Percentiles rank a stretch among this genome's conserved stretches.
Conservation (phyloP, 1,140 invertebrate species). For the Eulimnadia texana region DNA sequence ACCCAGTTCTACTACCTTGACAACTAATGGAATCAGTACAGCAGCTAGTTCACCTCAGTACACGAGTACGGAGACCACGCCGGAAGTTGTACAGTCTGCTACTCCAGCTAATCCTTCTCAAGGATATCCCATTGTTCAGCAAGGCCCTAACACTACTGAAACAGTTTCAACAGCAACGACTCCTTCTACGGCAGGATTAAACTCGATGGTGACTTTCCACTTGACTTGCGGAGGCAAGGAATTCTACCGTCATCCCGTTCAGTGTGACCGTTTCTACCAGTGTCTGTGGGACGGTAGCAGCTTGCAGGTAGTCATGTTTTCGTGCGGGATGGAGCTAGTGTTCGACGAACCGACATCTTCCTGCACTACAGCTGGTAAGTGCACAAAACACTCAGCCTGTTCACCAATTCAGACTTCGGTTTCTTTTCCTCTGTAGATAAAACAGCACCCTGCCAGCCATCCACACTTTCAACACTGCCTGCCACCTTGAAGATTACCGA, state of each 20-base stretch:
- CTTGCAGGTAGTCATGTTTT: constrained; percentile 51
- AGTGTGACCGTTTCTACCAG: constrained; percentile 71
- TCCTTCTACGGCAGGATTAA: not conserved
- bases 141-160: too few relatives aligned
- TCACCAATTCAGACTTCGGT: not conserved
- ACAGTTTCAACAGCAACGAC: not conserved
- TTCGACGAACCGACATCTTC: constrained; percentile 55
- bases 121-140: not conserved
- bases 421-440: not conserved
- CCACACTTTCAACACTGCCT: not conserved
- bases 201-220: not conserved
- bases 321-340: constrained; percentile 56
- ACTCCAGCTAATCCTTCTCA: too few relatives aligned
- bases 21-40: not conserved
- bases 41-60: not conserved
- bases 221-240: constrained; percentile 16
- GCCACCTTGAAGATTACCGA: too few relatives aligned
- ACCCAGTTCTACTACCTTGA: not conserved
- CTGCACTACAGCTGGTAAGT: constrained; percentile 38
- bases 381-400: not conserved
- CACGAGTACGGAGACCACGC: not conserved
- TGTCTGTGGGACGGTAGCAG: constrained; percentile 46
- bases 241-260: constrained; percentile 51
- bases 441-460: not conserved
- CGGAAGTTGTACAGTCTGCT: too few relatives aligned